A percentile compares a stretch with the other conserved stretches of the same genome.
phyloP scores from a whole-genome alignment of 2,888 invertebrate genomes.

The Polyploca ridens region DNA sequence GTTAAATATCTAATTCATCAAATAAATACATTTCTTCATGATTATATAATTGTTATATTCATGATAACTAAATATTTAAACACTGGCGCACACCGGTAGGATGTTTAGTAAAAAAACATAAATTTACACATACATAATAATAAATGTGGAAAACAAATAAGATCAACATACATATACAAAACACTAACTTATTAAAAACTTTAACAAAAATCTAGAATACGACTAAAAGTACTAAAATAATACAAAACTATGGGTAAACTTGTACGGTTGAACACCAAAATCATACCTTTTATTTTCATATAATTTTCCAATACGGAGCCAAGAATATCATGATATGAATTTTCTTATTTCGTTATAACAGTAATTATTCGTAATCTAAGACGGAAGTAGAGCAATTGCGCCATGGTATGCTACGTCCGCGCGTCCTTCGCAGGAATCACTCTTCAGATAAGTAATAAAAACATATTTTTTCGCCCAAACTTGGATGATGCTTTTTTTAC shows the following conservation, averaged over 20 bases:
- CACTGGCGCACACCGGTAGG: not conserved
- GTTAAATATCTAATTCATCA: not conserved
- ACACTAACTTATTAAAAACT: slow-evolving; percentile 16
- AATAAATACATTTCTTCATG: not conserved
- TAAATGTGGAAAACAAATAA: slow-evolving; percentile 23
- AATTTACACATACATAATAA: slow-evolving; percentile 15
- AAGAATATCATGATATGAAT: not conserved
- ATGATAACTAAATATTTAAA: not conserved
- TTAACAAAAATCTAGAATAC: slow-evolving; percentile 19
- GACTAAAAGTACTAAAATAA: slow-evolving; percentile 27
- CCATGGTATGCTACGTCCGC: not conserved
- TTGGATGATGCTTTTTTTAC: not conserved
- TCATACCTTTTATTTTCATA: not conserved
- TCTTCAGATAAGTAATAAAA: too few relatives aligned
- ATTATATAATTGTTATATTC: not conserved
- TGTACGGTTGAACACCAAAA: slow-evolving; percentile 18
- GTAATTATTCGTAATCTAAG: not conserved
- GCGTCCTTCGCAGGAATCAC: not conserved
- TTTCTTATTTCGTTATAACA: not conserved
- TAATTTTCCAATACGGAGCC: not conserved
- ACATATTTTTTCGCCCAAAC: not conserved
- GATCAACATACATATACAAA: slow-evolving; percentile 32
- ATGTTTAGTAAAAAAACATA: slow-evolving; percentile 19
- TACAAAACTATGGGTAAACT: slow-evolving; percentile 28
- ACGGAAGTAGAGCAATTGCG: not conserved